Percentiles rank a stretch among this genome's conserved stretches.
Conservation (phyloP, 92 coral and sea anemone species). For the Paramuricea clavata region DNA sequence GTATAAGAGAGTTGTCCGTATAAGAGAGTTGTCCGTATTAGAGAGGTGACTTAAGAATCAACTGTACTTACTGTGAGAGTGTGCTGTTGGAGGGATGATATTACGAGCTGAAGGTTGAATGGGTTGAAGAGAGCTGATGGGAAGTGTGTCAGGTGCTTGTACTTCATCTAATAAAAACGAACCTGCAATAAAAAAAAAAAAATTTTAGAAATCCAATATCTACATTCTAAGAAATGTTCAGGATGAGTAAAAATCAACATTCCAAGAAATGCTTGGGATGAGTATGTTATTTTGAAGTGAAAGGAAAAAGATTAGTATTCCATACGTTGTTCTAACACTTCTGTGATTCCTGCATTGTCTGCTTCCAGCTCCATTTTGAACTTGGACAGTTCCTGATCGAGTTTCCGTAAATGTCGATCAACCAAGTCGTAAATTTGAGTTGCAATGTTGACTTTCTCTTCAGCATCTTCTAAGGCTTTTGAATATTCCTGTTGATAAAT, state of each 20-base stretch:
- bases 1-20: too few relatives aligned
- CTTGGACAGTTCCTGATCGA: slow-evolving; percentile 94
- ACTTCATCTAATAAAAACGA: slow-evolving; percentile 95
- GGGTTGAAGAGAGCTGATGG: slow-evolving; percentile 45
- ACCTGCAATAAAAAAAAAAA: slow-evolving; percentile 57
- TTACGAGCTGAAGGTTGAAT: slow-evolving; percentile 46
- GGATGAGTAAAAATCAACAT: too few relatives aligned
- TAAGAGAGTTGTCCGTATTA: too few relatives aligned
- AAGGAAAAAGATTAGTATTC: not conserved
- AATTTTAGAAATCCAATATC: not conserved
- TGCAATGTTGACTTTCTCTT: slow-evolving; percentile 95
- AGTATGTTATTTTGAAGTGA: too few relatives aligned
- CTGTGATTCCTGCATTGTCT: slow-evolving; percentile 99
- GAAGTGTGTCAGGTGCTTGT: slow-evolving; percentile 79
- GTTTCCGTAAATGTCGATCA: slow-evolving; percentile 93
- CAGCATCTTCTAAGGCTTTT: slow-evolving; percentile 99
- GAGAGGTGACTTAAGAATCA: too few relatives aligned
- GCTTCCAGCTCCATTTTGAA: slow-evolving; percentile 99
- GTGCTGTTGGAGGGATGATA: slow-evolving; percentile 42
- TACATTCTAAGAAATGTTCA: not conserved
- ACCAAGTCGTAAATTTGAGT: slow-evolving; percentile 96
- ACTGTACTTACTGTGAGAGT: slow-evolving; percentile 39
- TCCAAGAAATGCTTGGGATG: too few relatives aligned
- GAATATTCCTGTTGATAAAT: slow-evolving; percentile 80
- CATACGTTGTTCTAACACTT: slow-evolving; percentile 93